Percentiles rank a stretch among this genome's conserved stretches.
These are phyloP conservation scores for Arothron firmamentum DNA, from an alignment of 2,113 vertebrate genomes.

Conservation along the genomic window DNA sequence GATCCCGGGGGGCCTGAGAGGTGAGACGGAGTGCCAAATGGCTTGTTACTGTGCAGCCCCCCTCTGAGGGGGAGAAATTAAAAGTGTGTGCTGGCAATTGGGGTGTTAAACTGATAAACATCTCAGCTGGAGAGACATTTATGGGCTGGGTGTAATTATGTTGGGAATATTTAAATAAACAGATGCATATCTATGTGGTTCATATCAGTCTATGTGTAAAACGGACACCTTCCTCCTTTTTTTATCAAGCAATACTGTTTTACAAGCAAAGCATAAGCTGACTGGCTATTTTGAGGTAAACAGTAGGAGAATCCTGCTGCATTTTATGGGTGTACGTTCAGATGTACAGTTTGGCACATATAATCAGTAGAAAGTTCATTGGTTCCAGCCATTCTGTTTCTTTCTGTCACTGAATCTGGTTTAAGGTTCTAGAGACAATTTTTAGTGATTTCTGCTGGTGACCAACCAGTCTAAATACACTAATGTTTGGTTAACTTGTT, in stretches of 20 bases:
- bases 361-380: no score
- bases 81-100: conserved; percentile 8
- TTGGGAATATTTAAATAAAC: conserved; percentile 22
- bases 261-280: conserved; percentile 7
- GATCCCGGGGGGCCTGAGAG: conserved; percentile 7
- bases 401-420: no score
- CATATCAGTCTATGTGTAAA: background rate
- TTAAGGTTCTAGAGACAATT: no score
- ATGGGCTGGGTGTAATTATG: conserved; percentile 27
- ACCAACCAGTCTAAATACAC: no score
- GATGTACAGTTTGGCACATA: no score
- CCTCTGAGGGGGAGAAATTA: conserved; percentile 24
- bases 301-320: background rate
- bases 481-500: no score
- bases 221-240: background rate
- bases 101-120: conserved; percentile 25
- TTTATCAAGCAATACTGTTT: background rate
- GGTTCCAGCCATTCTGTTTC: no score
- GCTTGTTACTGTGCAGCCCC: conserved; percentile 22
- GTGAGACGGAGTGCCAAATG: conserved; percentile 14
- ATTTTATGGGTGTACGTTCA: no score
- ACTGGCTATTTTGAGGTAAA: conserved; percentile 22
- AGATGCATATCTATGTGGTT: conserved; percentile 38
- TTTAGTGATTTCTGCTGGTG: no score
- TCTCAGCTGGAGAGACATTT: conserved; percentile 24